Percentiles rank a stretch among this genome's conserved stretches.
phyloP scores from a whole-genome alignment of 2,113 vertebrate species.

The Rafetus swinhoei region DNA sequence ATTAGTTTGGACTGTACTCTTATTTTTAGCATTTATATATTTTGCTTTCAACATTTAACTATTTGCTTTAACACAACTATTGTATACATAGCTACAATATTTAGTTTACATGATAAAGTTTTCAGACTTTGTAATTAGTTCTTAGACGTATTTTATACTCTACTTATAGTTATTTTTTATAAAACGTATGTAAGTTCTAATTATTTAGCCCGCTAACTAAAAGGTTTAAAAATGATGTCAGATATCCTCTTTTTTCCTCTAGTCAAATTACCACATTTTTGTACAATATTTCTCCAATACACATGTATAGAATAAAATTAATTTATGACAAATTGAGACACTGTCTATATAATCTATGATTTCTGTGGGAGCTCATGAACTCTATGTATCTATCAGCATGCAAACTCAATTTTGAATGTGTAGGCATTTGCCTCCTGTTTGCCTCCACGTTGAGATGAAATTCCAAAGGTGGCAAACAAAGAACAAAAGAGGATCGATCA shows the following conservation, averaged over 20 bases:
- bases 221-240: not conserved
- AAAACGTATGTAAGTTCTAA: not conserved
- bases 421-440: not conserved
- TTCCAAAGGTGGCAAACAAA: not conserved
- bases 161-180: accelerated
- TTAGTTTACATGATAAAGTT: not conserved
- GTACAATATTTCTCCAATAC: not conserved
- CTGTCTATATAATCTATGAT: not conserved
- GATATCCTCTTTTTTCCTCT: not conserved
- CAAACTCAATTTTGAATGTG: not conserved
- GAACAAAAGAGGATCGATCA: not conserved
- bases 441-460: not conserved
- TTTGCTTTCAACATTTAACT: not conserved
- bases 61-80: accelerated
- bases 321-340: not conserved
- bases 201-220: not conserved
- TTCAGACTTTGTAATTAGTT: not conserved
- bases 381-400: not conserved
- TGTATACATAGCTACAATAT: not conserved
- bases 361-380: not conserved
- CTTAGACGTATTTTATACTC: not conserved
- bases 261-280: accelerated
- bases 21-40: not conserved
- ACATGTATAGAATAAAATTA: not conserved
- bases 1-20: not conserved